Evolutionary conservation across 2,113 vertebrate genomes (phyloP).

Genomic region (Erinaceus europaeus): DNA sequence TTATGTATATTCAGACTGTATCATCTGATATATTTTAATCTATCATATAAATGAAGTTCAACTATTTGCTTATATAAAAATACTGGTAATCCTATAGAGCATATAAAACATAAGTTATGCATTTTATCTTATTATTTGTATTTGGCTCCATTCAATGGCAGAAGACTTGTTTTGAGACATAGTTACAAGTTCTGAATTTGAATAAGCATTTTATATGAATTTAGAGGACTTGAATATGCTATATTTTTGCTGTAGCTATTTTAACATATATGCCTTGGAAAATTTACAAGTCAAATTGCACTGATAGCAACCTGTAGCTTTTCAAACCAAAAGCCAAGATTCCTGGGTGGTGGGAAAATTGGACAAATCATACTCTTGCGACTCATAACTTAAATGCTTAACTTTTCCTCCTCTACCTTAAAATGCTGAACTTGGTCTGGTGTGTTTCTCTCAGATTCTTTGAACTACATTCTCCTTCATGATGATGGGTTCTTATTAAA

Average conservation of each 20-base stretch:
- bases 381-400: conserved; percentile 78
- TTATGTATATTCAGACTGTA: not conserved
- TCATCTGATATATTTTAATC: not conserved
- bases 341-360: conserved; percentile 68
- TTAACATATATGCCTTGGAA: conserved; percentile 33
- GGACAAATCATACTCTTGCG: conserved; percentile 62
- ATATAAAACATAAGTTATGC: not conserved
- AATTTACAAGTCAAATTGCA: conserved; percentile 54
- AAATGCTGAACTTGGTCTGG: conserved; percentile 82
- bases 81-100: not conserved
- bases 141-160: not conserved
- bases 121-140: not conserved
- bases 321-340: conserved; percentile 33
- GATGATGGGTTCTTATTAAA: conserved; percentile 90
- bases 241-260: not conserved
- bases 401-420: conserved; percentile 65
- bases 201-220: conserved; percentile 38
- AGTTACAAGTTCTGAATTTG: conserved; percentile 11
- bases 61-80: not conserved
- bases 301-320: conserved; percentile 5
- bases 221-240: conserved; percentile 38
- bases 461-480: conserved; percentile 82
- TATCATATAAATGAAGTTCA: not conserved
- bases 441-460: conserved; percentile 79
- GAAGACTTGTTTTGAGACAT: conserved; percentile 47